Evolutionary conservation across 2,113 vertebrate species (phyloP).

Genomic region (Oxyura jamaicensis): DNA sequence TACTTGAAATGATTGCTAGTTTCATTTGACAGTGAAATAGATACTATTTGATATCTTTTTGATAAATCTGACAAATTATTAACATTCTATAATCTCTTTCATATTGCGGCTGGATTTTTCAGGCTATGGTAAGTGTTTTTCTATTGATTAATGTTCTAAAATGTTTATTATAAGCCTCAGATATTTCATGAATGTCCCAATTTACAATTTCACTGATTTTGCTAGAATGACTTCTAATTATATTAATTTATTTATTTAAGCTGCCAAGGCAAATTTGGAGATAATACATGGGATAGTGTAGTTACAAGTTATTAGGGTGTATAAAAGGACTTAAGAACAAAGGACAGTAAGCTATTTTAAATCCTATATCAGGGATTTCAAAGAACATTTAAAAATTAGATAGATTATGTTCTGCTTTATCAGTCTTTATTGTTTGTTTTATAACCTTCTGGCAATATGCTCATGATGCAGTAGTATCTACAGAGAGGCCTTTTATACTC

Average conservation of each 20-base stretch:
- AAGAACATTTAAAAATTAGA: background rate
- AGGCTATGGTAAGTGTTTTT: slow-evolving; percentile 81
- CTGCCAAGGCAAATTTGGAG: background rate
- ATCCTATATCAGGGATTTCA: background rate
- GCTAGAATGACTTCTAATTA: background rate
- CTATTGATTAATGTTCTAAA: background rate
- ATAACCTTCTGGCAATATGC: background rate
- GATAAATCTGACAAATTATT: slow-evolving; percentile 16
- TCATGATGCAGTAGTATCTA: background rate
- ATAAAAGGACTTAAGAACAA: background rate
- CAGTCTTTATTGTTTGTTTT: no score
- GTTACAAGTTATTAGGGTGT: background rate
- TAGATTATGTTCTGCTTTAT: background rate
- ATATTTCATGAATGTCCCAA: background rate
- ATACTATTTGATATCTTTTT: background rate
- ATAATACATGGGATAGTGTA: background rate
- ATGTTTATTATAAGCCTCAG: background rate
- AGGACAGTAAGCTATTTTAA: background rate
- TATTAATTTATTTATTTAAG: background rate
- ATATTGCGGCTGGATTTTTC: slow-evolving; percentile 64
- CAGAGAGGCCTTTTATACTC: background rate
- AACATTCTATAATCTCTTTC: slow-evolving; percentile 62
- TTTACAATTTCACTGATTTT: background rate
- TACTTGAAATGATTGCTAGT: background rate
- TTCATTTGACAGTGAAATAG: background rate